Conservation (phyloP, 2,113 vertebrate genomes). For the Chroicocephalus ridibundus region DNA sequence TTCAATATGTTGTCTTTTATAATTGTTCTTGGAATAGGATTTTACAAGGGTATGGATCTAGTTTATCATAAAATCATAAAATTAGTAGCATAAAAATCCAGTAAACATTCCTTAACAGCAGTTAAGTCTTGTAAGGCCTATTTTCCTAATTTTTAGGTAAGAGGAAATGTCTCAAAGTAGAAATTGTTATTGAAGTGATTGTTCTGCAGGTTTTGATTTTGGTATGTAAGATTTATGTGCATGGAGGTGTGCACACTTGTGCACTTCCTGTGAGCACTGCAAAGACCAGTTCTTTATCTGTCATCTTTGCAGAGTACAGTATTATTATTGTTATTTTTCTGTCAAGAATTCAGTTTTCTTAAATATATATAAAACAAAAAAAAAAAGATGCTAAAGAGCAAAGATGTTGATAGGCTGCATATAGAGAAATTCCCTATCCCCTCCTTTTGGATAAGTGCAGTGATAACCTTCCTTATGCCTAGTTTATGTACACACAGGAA, state of each 20-base stretch:
- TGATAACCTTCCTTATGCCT: not conserved
- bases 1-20: not conserved
- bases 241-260: not conserved
- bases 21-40: not conserved
- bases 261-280: not conserved
- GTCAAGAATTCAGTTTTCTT: not conserved
- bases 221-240: not conserved
- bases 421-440: not conserved
- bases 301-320: not conserved
- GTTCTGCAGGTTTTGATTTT: not conserved
- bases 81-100: not conserved
- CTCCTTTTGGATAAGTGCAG: not conserved
- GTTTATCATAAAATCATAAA: not conserved
- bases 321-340: not conserved
- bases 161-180: not conserved
- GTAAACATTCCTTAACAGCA: not conserved
- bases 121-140: not conserved
- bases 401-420: not conserved
- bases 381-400: not conserved
- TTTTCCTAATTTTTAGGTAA: not conserved
- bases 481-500: not conserved
- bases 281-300: not conserved
- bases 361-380: not conserved
- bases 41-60: not conserved
- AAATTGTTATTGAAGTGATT: not conserved